Percentiles rank a stretch among this genome's conserved stretches.
phyloP scores from a whole-genome alignment of 92 coral and sea anemone species.

The Siderastrea siderea region DNA sequence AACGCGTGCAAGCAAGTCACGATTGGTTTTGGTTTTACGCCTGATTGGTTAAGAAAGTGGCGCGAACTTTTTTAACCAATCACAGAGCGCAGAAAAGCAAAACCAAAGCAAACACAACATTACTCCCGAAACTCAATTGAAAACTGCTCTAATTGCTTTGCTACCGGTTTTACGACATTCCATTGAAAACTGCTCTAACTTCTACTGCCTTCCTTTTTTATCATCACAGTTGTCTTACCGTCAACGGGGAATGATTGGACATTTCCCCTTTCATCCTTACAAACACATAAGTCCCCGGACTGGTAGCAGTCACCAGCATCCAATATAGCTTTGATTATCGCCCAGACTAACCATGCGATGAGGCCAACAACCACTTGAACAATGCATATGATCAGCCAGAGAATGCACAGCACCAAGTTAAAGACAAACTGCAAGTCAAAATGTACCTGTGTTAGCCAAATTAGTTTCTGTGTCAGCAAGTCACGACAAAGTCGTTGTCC shows the following conservation, averaged over 20 bases:
- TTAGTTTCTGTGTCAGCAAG: background rate
- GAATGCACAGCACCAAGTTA: slow-evolving; percentile 50
- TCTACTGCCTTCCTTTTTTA: too few species aligned
- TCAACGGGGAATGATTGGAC: background rate
- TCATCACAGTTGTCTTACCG: background rate
- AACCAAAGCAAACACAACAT: too few species aligned
- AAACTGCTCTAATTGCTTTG: too few species aligned
- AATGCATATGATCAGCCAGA: slow-evolving; percentile 35
- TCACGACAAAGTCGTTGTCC: too few species aligned
- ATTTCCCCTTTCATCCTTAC: background rate
- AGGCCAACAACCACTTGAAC: slow-evolving; percentile 45
- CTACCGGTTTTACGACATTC: too few species aligned
- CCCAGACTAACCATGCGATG: slow-evolving; percentile 30
- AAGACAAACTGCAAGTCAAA: slow-evolving; percentile 40
- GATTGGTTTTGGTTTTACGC: too few species aligned
- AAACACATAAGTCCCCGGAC: background rate
- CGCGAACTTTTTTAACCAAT: too few species aligned
- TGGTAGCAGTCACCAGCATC: background rate
- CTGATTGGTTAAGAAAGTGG: too few species aligned
- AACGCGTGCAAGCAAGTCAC: too few species aligned
- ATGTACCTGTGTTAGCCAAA: background rate
- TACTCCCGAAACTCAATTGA: too few species aligned
- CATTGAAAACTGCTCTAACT: too few species aligned
- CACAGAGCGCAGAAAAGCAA: too few species aligned
- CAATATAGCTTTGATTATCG: slow-evolving; percentile 2